Evolutionary conservation across 1,140 invertebrate species (phyloP).

Genomic region (Triops longicaudatus): DNA sequence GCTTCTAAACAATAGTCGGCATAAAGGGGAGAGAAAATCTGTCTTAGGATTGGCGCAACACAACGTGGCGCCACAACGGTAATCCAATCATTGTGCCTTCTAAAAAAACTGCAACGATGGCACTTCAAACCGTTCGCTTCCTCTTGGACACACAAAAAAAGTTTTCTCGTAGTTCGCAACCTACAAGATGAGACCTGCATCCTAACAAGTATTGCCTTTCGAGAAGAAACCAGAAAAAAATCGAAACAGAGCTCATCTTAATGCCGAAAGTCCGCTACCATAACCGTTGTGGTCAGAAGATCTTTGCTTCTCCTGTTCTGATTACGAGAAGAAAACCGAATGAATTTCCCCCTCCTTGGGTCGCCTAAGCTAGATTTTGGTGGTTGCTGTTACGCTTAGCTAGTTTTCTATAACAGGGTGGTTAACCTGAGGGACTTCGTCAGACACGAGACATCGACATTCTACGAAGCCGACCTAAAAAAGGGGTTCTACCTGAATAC

Average conservation of each 20-base stretch:
- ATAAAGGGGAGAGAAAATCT: not conserved
- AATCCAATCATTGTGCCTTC: not conserved
- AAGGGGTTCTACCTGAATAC: not conserved
- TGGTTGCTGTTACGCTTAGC: not conserved
- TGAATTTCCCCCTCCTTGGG: not conserved
- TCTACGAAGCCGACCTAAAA: not conserved
- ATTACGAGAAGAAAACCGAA: not conserved
- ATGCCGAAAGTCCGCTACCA: not conserved
- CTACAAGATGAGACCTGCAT: not conserved
- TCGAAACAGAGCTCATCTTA: not conserved
- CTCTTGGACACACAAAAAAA: not conserved
- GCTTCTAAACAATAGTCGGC: not conserved
- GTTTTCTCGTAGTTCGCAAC: not conserved
- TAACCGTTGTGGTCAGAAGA: too few relatives aligned
- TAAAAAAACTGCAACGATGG: not conserved
- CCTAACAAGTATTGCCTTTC: not conserved
- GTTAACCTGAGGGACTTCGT: not conserved
- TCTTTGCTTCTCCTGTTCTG: not conserved
- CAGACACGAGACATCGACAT: not conserved
- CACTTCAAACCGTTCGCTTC: not conserved
- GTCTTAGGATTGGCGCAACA: not conserved
- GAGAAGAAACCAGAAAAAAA: not conserved
- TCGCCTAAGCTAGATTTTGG: not conserved
- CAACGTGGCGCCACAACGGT: conserved; percentile 6
- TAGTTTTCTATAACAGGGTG: not conserved